Conservation (phyloP, 2,888 invertebrate species). For the Himalopsyche tibetana region DNA sequence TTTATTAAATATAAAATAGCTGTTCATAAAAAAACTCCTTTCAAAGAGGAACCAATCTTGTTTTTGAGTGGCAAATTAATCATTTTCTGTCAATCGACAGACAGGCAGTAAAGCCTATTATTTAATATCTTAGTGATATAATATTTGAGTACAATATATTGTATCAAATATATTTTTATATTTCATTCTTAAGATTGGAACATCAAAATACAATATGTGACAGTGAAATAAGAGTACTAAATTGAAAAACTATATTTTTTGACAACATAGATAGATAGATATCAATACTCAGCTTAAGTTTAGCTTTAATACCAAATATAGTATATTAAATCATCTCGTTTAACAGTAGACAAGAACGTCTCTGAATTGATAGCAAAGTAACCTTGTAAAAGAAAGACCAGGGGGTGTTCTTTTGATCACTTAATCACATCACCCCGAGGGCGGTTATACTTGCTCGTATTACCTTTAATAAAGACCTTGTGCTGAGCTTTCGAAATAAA, state of each 20-base stretch:
- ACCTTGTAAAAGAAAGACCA: neutral
- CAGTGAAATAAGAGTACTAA: neutral
- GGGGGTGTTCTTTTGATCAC: constrained; percentile 22
- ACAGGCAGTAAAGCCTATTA: too few relatives aligned
- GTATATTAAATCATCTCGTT: neutral
- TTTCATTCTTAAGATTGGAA: too few relatives aligned
- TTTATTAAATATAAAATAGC: too few relatives aligned
- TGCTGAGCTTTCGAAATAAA: neutral
- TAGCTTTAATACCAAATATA: neutral
- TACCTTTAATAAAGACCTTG: constrained; percentile 4
- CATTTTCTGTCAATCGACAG: too few relatives aligned
- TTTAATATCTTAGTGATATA: too few relatives aligned
- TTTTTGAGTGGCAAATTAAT: too few relatives aligned
- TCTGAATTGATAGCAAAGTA: constrained; percentile 26
- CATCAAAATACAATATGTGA: neutral
- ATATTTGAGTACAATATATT: too few relatives aligned
- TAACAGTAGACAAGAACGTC: neutral
- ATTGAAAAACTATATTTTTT: neutral
- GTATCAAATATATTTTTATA: too few relatives aligned
- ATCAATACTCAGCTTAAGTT: neutral
- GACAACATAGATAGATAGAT: neutral
- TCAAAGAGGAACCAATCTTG: too few relatives aligned
- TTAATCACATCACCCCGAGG: constrained; percentile 25
- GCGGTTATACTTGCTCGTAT: neutral
- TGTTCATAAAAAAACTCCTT: too few relatives aligned